Base-by-base conservation (phyloP, 2,888 invertebrate species). In the Ennomos fuscantarius region DNA sequence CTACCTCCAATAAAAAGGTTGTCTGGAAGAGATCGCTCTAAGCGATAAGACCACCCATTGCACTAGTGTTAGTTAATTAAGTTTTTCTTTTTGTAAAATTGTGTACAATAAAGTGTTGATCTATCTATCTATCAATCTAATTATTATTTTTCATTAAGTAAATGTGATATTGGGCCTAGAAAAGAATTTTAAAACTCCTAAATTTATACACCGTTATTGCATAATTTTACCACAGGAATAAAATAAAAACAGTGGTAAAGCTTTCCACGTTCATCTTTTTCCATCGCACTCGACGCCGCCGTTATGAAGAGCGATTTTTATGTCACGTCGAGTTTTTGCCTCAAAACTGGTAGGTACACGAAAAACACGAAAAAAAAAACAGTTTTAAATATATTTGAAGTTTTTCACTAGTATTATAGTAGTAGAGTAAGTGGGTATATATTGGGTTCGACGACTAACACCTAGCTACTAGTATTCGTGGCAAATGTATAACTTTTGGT, bases 231-330 rank as follows among this genome's bases (percentile, higher is more conserved):
- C 36, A n/a, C n/a, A n/a, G n/a, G 44, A 42, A 55, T 53, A 40
- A 2, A 55, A 50, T 58, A 62, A 57, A 65, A 58, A 46, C 40
- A 36, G 48, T 54, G 49, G 47, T 39, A 43, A 50, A 33, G 24
- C 36, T 48, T 50, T 55, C 56, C 47, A 47, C 40, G 35, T 43
- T 36, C 40, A 42, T 46, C 56, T 59, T 56, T 61, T 61, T 32
- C 50, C 51, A 47, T 52, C 48, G 41, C 47, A 46, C 48, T 60
- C 55, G 49, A 55, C 24, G 24, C 24, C 24, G 3, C 56, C 11
- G 56, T 62, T 51, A 36, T 57, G 48, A 50, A 51, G 39, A 63
- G 50, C 55, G 60, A 65, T 63, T 50, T 49, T 54, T 57, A 53
- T 43, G 56, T 41, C 46, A 49, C 55, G 44, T 40, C 40, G 52